phyloP scores from a whole-genome alignment of 2,797 vertebrate species.

The Melanotaenia maccullochi region DNA sequence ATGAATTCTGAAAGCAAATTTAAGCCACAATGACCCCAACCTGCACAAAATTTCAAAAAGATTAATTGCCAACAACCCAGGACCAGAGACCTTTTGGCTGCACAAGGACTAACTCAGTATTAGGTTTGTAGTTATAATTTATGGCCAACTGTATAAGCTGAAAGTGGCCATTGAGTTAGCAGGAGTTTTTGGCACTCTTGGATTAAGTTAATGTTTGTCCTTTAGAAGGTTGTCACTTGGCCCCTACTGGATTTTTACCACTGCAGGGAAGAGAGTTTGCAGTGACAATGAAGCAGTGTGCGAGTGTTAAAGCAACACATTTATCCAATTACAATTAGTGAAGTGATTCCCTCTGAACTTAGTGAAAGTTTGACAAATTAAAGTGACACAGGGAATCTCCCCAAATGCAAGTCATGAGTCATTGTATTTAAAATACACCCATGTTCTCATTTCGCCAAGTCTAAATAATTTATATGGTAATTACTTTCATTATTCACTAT shows the following conservation, averaged over 20 bases:
- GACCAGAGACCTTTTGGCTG: background rate
- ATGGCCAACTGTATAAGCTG: background rate
- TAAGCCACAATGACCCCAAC: background rate
- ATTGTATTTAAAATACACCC: background rate
- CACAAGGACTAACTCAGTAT: background rate
- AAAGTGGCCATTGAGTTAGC: background rate
- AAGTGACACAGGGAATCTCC: background rate
- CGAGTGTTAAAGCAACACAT: background rate
- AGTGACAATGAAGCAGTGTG: background rate
- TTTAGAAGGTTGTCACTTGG: background rate
- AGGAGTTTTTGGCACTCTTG: background rate
- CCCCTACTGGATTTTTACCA: background rate
- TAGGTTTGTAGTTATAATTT: background rate
- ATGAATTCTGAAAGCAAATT: background rate
- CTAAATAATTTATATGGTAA: background rate
- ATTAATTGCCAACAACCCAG: background rate
- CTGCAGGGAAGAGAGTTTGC: background rate
- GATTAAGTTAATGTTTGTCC: background rate
- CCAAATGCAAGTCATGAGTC: background rate
- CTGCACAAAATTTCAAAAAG: no score
- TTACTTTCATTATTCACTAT: background rate
- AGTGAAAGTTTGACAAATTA: constrained; percentile 3
- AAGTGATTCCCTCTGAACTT: background rate
- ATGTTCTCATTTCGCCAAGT: background rate
- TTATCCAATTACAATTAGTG: background rate